A percentile compares a stretch with the other conserved stretches of the same genome.
phyloP scores from a whole-genome alignment of 2,113 vertebrate genomes.

The Anoura caudifer region DNA sequence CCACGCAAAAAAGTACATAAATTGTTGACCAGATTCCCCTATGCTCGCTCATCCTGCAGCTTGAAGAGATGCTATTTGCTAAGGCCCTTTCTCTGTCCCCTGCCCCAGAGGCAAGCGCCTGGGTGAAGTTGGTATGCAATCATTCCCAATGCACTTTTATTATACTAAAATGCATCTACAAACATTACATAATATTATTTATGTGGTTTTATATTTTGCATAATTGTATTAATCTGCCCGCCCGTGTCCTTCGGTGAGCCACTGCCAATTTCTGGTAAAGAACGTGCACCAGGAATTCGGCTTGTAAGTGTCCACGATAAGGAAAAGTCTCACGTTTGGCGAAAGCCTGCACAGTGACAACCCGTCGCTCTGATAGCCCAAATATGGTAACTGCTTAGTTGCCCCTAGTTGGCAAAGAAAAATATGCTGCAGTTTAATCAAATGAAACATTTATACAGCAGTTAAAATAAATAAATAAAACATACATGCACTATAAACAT shows the following conservation, averaged over 20 bases:
- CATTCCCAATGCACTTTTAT: neutral
- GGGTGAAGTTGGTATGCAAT: neutral
- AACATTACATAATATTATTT: neutral
- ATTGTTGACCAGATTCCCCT: neutral
- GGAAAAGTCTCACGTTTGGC: neutral
- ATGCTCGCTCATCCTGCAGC: too few relatives aligned
- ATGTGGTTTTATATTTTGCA: neutral
- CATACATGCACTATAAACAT: neutral
- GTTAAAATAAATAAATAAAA: slow-evolving; percentile 12
- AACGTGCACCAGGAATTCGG: neutral
- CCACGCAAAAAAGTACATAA: neutral
- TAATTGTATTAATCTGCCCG: neutral
- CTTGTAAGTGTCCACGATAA: neutral
- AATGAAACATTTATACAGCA: neutral
- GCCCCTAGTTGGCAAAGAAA: neutral
- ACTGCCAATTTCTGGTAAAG: neutral
- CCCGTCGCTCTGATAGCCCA: neutral
- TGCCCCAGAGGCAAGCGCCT: neutral
- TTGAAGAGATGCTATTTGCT: neutral
- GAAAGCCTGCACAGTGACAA: neutral
- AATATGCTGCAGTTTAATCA: neutral
- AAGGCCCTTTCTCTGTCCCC: neutral
- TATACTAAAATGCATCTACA: neutral
- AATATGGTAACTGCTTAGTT: neutral
- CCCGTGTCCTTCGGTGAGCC: neutral